phyloP scores from a whole-genome alignment of 2,888 invertebrate species.

The Athalia cordata region DNA sequence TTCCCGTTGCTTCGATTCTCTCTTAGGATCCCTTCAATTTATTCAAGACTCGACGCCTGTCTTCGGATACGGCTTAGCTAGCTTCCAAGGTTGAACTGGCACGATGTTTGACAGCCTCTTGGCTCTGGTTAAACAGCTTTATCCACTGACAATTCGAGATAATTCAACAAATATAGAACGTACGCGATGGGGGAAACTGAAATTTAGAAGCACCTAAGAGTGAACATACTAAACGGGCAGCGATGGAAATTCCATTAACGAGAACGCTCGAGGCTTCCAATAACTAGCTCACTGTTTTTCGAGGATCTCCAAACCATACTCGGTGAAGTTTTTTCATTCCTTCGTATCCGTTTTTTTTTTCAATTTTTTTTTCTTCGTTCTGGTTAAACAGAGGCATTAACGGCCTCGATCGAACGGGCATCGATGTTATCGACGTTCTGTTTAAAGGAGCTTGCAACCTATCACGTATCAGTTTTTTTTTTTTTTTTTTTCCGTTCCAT shows the following conservation, averaged over 20 bases:
- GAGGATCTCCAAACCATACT: background rate
- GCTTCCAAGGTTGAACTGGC: slow-evolving; percentile 7
- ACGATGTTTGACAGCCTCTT: slow-evolving; percentile 3
- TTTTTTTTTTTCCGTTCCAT: background rate
- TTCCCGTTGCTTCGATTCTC: too few relatives aligned
- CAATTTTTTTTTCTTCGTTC: background rate
- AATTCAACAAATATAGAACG: background rate
- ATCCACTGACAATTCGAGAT: background rate
- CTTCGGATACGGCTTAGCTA: background rate
- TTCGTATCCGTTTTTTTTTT: background rate
- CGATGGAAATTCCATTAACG: slow-evolving; percentile 8
- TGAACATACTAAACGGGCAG: background rate
- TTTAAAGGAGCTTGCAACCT: slow-evolving; percentile 26
- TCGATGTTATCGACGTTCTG: slow-evolving; percentile 30
- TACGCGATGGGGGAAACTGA: background rate
- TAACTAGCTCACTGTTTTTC: background rate
- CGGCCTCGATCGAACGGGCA: too few relatives aligned
- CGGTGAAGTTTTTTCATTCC: background rate
- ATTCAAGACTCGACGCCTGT: slow-evolving; percentile 6
- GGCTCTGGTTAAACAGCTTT: background rate
- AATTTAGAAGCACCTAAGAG: background rate
- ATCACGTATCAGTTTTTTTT: background rate
- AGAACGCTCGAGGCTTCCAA: background rate
- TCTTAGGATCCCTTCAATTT: background rate
- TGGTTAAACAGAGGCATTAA: slow-evolving; percentile 28